Percentiles rank a stretch among this genome's conserved stretches.
These are phyloP conservation scores for Sanderia malayensis DNA, from an alignment of 30 jellyfish, hydroid and myxozoan genomes.

Conservation along the genomic window DNA sequence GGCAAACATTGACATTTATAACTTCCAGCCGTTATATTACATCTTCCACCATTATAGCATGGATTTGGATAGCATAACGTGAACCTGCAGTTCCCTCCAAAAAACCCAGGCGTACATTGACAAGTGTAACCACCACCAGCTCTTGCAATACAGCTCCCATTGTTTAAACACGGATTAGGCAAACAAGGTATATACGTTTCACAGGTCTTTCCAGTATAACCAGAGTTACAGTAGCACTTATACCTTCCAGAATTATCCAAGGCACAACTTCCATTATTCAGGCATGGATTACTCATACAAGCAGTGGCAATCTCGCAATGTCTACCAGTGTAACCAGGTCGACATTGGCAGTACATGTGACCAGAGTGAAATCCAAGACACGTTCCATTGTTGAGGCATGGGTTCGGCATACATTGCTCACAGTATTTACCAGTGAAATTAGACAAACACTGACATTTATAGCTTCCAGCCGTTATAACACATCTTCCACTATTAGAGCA, in stretches of 20 bases:
- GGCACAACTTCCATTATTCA: constrained; percentile 17
- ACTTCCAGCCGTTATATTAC: neutral
- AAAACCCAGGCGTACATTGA: constrained; percentile 7
- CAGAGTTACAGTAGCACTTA: constrained; percentile 3
- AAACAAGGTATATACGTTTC: constrained; percentile 32
- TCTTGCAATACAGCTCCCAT: constrained; percentile 15
- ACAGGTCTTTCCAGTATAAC: constrained; percentile 28
- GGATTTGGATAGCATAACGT: neutral
- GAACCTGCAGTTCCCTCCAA: constrained; percentile 9
- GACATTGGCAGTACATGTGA: neutral
- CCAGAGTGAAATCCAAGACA: too few relatives aligned
- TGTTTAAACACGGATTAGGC: constrained; percentile 29
- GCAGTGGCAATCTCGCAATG: neutral
- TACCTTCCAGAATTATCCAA: neutral
- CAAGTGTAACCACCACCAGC: constrained; percentile 2
- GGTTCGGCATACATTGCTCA: neutral
- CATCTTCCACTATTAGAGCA: neutral
- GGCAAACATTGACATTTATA: neutral
- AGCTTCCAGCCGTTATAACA: neutral
- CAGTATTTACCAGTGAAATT: too few relatives aligned
- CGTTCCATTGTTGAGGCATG: neutral
- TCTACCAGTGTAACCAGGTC: neutral
- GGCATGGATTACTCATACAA: neutral
- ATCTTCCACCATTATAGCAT: neutral
- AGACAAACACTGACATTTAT: neutral